A percentile compares a stretch with the other conserved stretches of the same genome.
These are phyloP conservation scores for Rhyacophila evoluta DNA, from an alignment of 2,888 invertebrate species.

Conservation along the genomic window DNA sequence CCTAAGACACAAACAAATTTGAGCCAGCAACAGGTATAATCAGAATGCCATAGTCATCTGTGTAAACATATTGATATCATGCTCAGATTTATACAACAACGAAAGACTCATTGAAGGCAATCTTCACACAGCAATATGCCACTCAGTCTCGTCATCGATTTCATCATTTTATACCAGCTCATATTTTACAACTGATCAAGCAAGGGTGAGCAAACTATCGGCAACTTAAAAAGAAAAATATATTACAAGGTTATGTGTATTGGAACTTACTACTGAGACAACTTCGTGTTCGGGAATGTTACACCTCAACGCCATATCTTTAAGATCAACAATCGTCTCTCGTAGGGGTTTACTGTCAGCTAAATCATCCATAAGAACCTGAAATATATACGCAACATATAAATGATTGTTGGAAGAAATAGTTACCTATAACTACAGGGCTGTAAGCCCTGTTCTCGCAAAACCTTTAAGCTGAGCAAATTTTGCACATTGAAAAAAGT, in stretches of 20 bases:
- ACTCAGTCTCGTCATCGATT: conserved; percentile 71
- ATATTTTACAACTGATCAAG: too few species aligned
- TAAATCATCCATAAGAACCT: conserved; percentile 86
- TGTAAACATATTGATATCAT: conserved; percentile 47
- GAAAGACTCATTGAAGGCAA: conserved; percentile 46
- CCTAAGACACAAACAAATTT: too few species aligned
- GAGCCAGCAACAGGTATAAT: too few species aligned
- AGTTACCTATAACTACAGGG: too few species aligned
- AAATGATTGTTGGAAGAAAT: too few species aligned
- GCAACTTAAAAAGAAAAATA: too few species aligned
- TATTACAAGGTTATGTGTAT: too few species aligned
- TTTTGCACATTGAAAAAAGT: too few species aligned
- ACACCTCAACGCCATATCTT: conserved; percentile 86
- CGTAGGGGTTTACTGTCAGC: conserved; percentile 87
- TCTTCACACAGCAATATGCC: conserved; percentile 55
- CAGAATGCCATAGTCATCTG: conserved; percentile 67
- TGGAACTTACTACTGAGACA: conserved; percentile 84
- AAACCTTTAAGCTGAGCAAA: too few species aligned
- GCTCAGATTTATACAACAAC: background rate
- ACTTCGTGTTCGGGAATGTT: conserved; percentile 93
- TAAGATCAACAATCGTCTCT: conserved; percentile 87
- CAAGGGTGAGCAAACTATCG: too few species aligned
- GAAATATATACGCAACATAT: too few species aligned
- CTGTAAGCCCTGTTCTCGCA: too few species aligned
- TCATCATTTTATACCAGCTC: conserved; percentile 62